Evolutionary conservation across 2,113 vertebrate genomes (phyloP), one percentile per base, ranked within the genome.

Genomic region (Tupaia tana): DNA sequence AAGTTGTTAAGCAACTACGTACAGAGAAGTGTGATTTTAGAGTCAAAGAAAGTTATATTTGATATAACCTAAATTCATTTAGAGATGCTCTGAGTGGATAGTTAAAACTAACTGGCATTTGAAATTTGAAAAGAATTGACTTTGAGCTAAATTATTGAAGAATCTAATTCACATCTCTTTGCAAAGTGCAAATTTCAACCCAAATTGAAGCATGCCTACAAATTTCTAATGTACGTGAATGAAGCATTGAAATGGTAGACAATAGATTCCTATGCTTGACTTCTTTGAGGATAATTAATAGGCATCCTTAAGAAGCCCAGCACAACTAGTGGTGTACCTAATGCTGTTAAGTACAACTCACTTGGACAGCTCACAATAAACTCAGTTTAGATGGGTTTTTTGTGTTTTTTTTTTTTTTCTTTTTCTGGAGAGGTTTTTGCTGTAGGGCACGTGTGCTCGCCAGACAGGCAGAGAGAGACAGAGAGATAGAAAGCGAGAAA

Each of bases 11-110:
- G 74, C 63, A 95, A 91, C 2, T 67, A 78, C 1, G 2, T 92
- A 84, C 95, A 24, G 66, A 88, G 80, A 95, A 97, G 83, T 63
- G 4, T 93, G 66, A 96, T 95, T 96, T 89, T 74, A 92, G 19
- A 93, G 52, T 63, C 70, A 93, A 29, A 95, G 69, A 95, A 88
- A 73, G 73, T 92, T 75, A 24, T 82, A 89, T 91, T 61, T 95
- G 85, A 94, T 54, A 95, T 90, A 87, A 84, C n/a, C 90, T 95
- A 89, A 93, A 95, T 91, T 91, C 75, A 84, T 58, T 94, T 84
- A 92, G 83, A 83, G 82, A 91, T 89, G 9, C 25, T 92, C 18
- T 78, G 67, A 93, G 27, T 78, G 25, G 29, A 79, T 77, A 78
- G 43, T 89, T 0, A 0, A 89, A 83, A 88, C 85, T 82, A 73